These are phyloP conservation scores for Prosapia bicincta DNA, from an alignment of 2,888 invertebrate genomes.

Conservation along the genomic window DNA sequence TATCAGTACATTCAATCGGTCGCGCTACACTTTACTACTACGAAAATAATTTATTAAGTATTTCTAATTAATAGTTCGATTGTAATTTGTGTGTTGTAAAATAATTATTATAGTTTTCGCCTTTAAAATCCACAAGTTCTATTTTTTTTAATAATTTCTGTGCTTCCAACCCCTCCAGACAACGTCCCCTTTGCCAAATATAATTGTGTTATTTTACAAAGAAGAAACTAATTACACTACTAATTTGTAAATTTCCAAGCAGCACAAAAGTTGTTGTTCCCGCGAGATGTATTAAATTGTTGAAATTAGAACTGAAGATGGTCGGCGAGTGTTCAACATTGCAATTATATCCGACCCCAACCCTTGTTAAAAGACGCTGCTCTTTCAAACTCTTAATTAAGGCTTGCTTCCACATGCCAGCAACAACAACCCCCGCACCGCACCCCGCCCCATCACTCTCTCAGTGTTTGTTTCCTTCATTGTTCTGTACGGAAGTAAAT, in stretches of 20 bases:
- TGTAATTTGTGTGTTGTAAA: too few relatives aligned
- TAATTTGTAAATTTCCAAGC: not conserved
- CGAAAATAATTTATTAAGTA: too few relatives aligned
- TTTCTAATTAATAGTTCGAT: too few relatives aligned
- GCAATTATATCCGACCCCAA: not conserved
- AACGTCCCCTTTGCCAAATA: too few relatives aligned
- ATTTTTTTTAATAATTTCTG: too few relatives aligned
- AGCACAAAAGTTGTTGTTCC: not conserved
- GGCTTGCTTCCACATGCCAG: not conserved
- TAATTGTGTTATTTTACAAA: too few relatives aligned
- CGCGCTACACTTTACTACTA: too few relatives aligned
- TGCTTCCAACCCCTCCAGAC: too few relatives aligned
- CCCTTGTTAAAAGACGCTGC: not conserved
- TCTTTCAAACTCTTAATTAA: slow-evolving; percentile 2
- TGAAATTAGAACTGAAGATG: not conserved
- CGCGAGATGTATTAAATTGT: not conserved
- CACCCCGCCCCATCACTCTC: too few relatives aligned
- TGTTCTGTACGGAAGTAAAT: not conserved
- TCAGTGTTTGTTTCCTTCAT: not conserved
- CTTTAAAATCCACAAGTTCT: too few relatives aligned
- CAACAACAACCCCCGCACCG: not conserved
- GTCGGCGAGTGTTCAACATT: not conserved
- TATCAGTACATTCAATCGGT: too few relatives aligned
- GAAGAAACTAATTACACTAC: not conserved
- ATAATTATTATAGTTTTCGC: too few relatives aligned